Base-by-base conservation (phyloP, 2,797 vertebrate genomes). In the Myotis daubentonii region DNA sequence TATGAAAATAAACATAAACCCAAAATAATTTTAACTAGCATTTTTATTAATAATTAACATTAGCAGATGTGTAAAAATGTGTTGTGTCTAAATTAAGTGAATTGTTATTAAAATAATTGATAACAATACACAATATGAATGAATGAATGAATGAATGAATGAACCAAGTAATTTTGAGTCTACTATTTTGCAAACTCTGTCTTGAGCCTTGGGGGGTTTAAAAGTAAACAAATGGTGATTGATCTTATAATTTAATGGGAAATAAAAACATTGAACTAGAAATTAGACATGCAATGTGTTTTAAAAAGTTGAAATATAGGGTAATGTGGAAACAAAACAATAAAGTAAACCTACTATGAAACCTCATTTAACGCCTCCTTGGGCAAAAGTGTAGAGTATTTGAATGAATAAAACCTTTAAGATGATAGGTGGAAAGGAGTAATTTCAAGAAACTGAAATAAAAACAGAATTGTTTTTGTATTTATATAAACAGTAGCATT, bases 11-110 rank as follows among this genome's bases (percentile, higher is more conserved):
- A 92, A 74, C 51, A 47, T 80, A 68, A 91, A 87, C 68, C 2
- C 33, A 44, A 66, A 81, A 5, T 44, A 79, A 84, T 13, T 82
- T 51, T 53, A 47, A 47, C 41, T 36, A 16, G 4, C 62, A 60
- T 95, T 94, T 85, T 93, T 78, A 66, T 93, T 88, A 66, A 17
- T 72, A 6, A 60, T 65, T 87, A 66, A 68, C 23, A 84, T 83
- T 84, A 89, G 20, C 1, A 80, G 36, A 76, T 53, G 17, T 84
- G 15, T 84, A 87, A 25, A 87, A 94, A 87, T 23, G 2, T 8
- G 78, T 30, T 85, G 1, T 17, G 86, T 72, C 41, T 94, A 57
- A 82, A 51, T 66, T 92, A 90, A 95, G 76, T 66, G n/a, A 83
- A 57, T 65, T 62, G 12, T 62, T 62, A 62, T 62, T 62, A 30